Evolutionary conservation across 2,888 invertebrate species (phyloP), one percentile per base, ranked within the genome.

Genomic region (Strigamia maritima): DNA sequence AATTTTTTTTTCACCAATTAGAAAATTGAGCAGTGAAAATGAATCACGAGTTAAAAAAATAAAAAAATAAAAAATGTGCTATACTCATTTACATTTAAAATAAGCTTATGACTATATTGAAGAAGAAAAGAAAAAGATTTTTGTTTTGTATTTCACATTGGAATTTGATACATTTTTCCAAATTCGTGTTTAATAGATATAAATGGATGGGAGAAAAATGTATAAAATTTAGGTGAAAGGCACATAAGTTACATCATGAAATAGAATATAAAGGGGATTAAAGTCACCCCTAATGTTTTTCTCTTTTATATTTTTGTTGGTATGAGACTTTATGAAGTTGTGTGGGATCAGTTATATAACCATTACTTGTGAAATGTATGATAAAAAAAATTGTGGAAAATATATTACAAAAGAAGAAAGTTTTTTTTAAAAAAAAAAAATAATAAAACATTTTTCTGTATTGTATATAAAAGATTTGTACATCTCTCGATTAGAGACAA

Each of bases 391-490:
- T 24, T 65, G 60, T 65, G 60, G 60, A 26, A 70, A 28, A 70
- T 28, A 28, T 16, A 70, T 70, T 26, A 70, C 70, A 70, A n/a
- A n/a, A 6, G 24, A 70, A 70, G 26, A 28, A 26, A 70, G 24
- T n/a, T 70, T 70, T 16, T 1, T n/a, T n/a, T n/a, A n/a, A n/a
- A n/a, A n/a, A n/a, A n/a, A n/a, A n/a, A n/a, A 26, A 70, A 70
- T 12, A 26, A 70, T n/a, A 54, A 54, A 19, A 54, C 54, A 54
- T 70, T 70, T 70, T 70, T 26, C 70, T 28, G 70, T 70, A 70
- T 70, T 70, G 70, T 70, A 70, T 70, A 70, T 70, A 70, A 70
- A 28, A 28, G 26, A 70, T 28, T 70, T 70, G 70, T 70, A 70
- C 26, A 70, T 70, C 28, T 4, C 70, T 65, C 28, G 14, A 54